Percentiles rank a stretch among this genome's conserved stretches.
Conservation (phyloP, 2,888 invertebrate genomes). For the Panopea generosa region DNA sequence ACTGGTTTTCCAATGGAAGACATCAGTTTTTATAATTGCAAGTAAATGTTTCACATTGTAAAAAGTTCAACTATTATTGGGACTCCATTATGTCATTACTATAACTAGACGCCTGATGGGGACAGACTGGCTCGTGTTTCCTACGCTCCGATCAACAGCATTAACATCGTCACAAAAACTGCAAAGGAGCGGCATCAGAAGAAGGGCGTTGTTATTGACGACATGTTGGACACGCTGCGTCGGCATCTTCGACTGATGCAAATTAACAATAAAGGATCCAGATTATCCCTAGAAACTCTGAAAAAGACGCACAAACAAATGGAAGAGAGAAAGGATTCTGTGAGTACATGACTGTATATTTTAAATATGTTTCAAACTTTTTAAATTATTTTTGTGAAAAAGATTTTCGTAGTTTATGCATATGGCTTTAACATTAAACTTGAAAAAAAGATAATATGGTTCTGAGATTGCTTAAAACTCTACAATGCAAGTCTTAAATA, state of each 20-base stretch:
- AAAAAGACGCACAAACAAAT: constrained; percentile 60
- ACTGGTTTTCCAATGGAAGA: no score
- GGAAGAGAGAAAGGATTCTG: constrained; percentile 37
- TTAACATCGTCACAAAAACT: constrained; percentile 74
- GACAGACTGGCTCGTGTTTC: constrained; percentile 75
- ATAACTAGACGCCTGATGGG: constrained; percentile 71
- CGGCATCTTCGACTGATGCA: constrained; percentile 72
- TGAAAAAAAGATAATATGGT: no score
- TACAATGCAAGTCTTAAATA: no score
- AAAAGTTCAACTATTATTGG: no score
- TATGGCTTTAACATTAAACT: no score
- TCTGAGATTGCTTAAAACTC: no score
- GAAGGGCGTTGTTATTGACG: constrained; percentile 66
- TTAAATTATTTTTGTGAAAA: neutral
- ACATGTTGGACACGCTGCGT: constrained; percentile 76
- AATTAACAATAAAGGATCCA: constrained; percentile 57
- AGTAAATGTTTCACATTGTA: no score
- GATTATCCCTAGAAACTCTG: constrained; percentile 71
- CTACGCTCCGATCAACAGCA: constrained; percentile 71
- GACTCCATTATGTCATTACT: no score
- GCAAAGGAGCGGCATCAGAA: constrained; percentile 69
- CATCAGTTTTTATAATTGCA: no score
- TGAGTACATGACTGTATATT: neutral
- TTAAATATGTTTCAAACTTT: no score
- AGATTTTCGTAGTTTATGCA: no score